Conservation (phyloP, 1,140 invertebrate species). For the Camponotus pennsylvanicus region DNA sequence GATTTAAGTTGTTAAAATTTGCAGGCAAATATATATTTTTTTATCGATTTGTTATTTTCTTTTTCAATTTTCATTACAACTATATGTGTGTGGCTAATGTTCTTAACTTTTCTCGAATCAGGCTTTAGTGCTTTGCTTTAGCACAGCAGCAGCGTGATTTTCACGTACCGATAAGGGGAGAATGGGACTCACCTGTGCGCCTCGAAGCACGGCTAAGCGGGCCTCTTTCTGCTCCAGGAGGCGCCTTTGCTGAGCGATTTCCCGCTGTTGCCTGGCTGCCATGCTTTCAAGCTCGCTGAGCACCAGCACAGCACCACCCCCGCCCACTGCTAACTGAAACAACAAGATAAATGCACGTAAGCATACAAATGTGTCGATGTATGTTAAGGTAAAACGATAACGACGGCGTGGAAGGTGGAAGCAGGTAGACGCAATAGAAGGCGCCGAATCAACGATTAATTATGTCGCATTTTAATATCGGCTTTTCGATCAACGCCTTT, state of each 20-base stretch:
- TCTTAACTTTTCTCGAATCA: neutral
- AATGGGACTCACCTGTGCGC: constrained; percentile 82
- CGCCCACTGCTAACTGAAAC: constrained; percentile 94
- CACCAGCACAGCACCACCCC: constrained; percentile 92
- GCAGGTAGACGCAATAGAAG: constrained; percentile 9
- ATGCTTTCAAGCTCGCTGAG: constrained; percentile 97
- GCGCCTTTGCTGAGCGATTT: constrained; percentile 98
- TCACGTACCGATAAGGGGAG: neutral
- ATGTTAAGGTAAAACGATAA: constrained; percentile 17
- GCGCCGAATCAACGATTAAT: constrained; percentile 32
- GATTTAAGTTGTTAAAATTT: no score
- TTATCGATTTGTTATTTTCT: no score
- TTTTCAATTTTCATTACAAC: no score
- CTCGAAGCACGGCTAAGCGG: constrained; percentile 91
- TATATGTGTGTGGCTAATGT: no score
- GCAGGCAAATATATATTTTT: no score
- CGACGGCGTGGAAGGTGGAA: neutral
- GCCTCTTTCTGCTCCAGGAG: constrained; percentile 97
- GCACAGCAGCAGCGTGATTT: neutral
- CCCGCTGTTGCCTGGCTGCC: constrained; percentile 97
- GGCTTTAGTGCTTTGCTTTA: no score
- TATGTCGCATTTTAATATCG: constrained; percentile 19
- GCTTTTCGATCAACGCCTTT: constrained; percentile 18
- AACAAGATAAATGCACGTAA: constrained; percentile 79
- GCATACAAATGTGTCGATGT: constrained; percentile 22